A percentile compares a stretch with the other conserved stretches of the same genome.
Conservation (phyloP, 2,888 invertebrate species). For the Epirrhoe tristata region DNA sequence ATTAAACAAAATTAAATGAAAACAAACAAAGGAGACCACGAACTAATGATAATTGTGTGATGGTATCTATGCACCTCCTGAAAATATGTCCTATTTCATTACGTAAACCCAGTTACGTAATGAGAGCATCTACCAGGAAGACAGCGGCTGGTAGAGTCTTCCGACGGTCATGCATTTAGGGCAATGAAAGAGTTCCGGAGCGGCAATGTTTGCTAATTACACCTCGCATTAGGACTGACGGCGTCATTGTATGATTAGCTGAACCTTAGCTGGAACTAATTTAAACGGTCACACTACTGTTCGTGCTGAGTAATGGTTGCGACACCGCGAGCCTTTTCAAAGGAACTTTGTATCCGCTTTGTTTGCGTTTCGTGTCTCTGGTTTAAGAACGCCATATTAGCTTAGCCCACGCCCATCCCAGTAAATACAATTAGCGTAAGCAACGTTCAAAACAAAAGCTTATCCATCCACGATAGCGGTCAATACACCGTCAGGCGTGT, state of each 20-base stretch:
- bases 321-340: conserved; percentile 36
- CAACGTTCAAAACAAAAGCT: conserved; percentile 23
- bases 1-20: too few relatives aligned
- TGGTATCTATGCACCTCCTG: neutral
- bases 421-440: conserved; percentile 24
- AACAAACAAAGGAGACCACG: too few relatives aligned
- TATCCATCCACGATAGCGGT: conserved; percentile 31
- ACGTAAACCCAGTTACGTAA: neutral
- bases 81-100: neutral
- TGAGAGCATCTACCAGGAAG: conserved; percentile 13
- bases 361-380: conserved; percentile 32
- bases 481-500: conserved; percentile 27
- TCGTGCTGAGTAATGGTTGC: conserved; percentile 43
- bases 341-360: conserved; percentile 26
- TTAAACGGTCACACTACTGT: conserved; percentile 51
- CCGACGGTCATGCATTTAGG: conserved; percentile 57
- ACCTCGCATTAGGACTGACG: conserved; percentile 61
- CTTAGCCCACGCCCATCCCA: conserved; percentile 15
- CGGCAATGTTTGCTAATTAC: conserved; percentile 70
- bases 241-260: conserved; percentile 55
- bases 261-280: conserved; percentile 59
- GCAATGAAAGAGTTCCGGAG: conserved; percentile 69
- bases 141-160: conserved; percentile 44
- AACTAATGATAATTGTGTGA: too few relatives aligned
- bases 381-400: conserved; percentile 23